These are phyloP conservation scores for Notechis scutatus DNA, from an alignment of 2,113 vertebrate species.

Conservation along the genomic window DNA sequence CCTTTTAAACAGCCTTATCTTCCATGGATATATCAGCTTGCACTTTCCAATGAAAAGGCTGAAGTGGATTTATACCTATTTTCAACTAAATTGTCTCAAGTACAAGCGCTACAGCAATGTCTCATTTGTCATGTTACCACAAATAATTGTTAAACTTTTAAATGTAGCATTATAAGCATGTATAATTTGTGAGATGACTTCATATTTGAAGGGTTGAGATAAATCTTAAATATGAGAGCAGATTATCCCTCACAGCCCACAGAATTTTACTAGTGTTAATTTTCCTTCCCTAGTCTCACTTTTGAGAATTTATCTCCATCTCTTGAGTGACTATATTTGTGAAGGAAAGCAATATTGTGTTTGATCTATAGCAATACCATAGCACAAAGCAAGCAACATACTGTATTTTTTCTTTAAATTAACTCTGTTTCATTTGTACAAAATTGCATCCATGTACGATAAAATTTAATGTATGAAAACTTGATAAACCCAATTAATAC, in stretches of 20 bases:
- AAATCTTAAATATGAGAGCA: slow-evolving; percentile 34
- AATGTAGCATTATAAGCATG: slow-evolving; percentile 44
- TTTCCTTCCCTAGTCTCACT: slow-evolving; percentile 21
- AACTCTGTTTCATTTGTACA: neutral
- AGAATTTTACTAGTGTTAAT: slow-evolving; percentile 28
- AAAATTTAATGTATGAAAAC: neutral
- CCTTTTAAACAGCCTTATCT: slow-evolving; percentile 27
- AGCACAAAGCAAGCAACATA: slow-evolving; percentile 28
- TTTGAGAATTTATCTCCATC: slow-evolving; percentile 36
- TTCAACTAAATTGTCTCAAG: slow-evolving; percentile 52
- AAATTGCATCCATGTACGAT: neutral
- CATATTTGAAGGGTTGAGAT: slow-evolving; percentile 40
- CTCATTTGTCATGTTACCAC: slow-evolving; percentile 69
- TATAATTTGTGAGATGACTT: slow-evolving; percentile 60
- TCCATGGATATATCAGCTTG: slow-evolving; percentile 38
- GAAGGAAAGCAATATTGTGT: slow-evolving; percentile 5
- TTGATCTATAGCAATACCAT: slow-evolving; percentile 41
- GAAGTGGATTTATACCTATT: slow-evolving; percentile 48
- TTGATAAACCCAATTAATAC: neutral
- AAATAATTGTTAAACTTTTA: slow-evolving; percentile 67
- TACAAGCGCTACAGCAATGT: slow-evolving; percentile 54
- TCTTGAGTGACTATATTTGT: neutral
- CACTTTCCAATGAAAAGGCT: slow-evolving; percentile 34
- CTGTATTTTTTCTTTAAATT: neutral
- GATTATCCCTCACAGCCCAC: slow-evolving; percentile 44